Percentiles rank a stretch among this genome's conserved stretches.
These are phyloP conservation scores for Aphelenchoides fujianensis DNA, from an alignment of 1,140 invertebrate species.

Conservation along the genomic window DNA sequence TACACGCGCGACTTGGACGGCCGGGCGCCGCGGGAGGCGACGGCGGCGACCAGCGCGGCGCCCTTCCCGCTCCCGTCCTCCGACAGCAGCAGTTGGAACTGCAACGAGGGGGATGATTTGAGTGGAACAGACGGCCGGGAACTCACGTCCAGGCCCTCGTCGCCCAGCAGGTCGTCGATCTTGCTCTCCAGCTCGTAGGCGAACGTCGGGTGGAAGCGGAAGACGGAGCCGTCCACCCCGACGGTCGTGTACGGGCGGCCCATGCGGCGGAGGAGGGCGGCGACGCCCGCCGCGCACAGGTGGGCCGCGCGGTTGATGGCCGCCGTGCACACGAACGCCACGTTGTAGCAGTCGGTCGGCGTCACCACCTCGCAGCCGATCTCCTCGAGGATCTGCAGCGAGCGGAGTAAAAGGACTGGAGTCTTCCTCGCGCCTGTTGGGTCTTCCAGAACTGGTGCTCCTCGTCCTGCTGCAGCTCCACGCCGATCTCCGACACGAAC, in stretches of 20 bases:
- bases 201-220: constrained; percentile 95
- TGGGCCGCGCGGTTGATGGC: constrained; percentile 83
- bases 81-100: constrained; percentile 91
- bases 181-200: constrained; percentile 89
- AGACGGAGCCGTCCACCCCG: constrained; percentile 95
- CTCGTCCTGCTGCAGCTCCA: constrained; percentile 68
- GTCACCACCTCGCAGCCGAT: constrained; percentile 72
- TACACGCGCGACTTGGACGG: too few species aligned
- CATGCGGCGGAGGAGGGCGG: constrained; percentile 75
- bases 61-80: constrained; percentile 97
- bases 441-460: constrained; percentile 77
- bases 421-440: constrained; percentile 65
- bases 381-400: constrained; percentile 73
- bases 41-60: constrained; percentile 91
- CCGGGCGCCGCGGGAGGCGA: constrained; percentile 73
- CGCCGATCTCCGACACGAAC: constrained; percentile 94
- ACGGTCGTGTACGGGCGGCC: constrained; percentile 82
- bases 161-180: constrained; percentile 74
- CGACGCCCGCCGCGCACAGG: constrained; percentile 80
- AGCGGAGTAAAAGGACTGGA: neutral
- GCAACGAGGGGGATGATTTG: constrained; percentile 23
- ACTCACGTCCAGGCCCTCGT: constrained; percentile 50
- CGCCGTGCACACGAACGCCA: constrained; percentile 84
- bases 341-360: constrained; percentile 82
- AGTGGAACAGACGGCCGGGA: neutral